Evolutionary conservation across 2,113 vertebrate genomes (phyloP).

Genomic region (Propithecus coquereli): DNA sequence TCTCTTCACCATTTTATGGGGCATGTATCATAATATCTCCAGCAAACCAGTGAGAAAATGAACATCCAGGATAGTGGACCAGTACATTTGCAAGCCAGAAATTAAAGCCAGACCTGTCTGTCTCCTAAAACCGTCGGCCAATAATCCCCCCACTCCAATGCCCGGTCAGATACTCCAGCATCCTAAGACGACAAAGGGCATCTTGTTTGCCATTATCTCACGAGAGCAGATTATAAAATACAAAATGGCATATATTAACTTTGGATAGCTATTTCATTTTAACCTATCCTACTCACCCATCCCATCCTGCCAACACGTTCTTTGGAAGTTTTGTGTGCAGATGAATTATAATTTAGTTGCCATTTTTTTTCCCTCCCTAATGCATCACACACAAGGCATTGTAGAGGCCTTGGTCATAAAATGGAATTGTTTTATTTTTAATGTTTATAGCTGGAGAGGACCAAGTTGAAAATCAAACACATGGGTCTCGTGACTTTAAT

Average conservation of each 20-base stretch:
- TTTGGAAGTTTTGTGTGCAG: slow-evolving; percentile 21
- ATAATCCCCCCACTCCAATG: neutral
- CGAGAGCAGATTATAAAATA: neutral
- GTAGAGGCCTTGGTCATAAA: slow-evolving; percentile 57
- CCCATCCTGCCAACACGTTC: neutral
- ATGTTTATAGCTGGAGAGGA: slow-evolving; percentile 62
- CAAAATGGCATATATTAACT: neutral
- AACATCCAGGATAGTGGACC: neutral
- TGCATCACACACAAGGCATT: slow-evolving; percentile 16
- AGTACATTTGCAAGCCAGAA: neutral
- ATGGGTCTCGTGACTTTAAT: slow-evolving; percentile 67
- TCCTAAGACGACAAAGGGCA: neutral
- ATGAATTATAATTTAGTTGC: neutral
- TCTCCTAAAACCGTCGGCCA: neutral
- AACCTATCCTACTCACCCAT: neutral
- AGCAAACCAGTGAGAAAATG: neutral
- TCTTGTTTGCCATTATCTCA: neutral
- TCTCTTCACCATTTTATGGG: neutral
- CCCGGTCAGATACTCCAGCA: neutral
- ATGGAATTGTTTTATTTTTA: slow-evolving; percentile 68
- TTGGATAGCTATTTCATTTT: neutral
- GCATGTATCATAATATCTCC: neutral
- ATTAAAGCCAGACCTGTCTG: neutral
- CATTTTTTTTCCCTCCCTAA: neutral
- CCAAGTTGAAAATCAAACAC: slow-evolving; percentile 70